Conservation (phyloP, 2,113 vertebrate genomes). For the Conger conger region DNA sequence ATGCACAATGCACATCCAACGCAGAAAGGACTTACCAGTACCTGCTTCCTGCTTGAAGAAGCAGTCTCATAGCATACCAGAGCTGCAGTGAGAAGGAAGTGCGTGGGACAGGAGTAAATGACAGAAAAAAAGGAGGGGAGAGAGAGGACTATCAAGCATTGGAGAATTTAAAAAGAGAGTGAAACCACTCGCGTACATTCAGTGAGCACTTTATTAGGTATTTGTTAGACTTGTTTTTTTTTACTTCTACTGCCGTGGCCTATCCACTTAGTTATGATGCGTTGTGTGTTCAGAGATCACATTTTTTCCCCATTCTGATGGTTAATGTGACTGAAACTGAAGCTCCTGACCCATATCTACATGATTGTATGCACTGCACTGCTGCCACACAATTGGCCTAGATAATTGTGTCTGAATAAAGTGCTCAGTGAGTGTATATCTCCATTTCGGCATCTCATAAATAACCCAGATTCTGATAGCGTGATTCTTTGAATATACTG, state of each 20-base stretch:
- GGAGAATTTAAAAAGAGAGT: not conserved
- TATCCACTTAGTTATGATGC: no score
- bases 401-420: no score
- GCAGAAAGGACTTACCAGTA: not conserved
- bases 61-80: not conserved
- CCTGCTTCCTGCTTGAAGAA: not conserved
- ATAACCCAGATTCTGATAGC: not conserved
- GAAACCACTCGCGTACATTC: not conserved
- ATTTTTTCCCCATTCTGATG: no score
- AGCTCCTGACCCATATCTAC: no score
- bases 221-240: no score
- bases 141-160: not conserved
- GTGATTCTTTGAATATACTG: not conserved
- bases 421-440: no score
- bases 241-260: no score
- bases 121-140: not conserved
- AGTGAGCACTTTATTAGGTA: no score
- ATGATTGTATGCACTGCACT: no score
- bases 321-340: no score
- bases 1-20: not conserved
- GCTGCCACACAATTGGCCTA: no score
- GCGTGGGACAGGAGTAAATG: not conserved
- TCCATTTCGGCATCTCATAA: not conserved
- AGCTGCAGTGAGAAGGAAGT: not conserved
- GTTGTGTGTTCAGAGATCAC: no score